Conservation (phyloP, 2,113 vertebrate genomes). For the Oreochromis tanganicae region DNA sequence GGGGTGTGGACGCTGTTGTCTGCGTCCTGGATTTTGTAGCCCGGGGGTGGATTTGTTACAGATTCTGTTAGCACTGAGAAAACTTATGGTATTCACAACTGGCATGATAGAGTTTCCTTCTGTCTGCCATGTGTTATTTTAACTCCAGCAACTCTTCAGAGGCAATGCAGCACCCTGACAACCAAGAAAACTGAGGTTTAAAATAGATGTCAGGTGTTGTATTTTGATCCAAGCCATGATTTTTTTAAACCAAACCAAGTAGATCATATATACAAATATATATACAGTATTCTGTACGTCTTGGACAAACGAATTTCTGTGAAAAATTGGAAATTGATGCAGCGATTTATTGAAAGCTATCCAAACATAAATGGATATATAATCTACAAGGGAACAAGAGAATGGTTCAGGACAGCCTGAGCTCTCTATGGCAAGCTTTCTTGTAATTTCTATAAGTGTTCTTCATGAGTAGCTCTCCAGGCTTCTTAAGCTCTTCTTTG, state of each 20-base stretch:
- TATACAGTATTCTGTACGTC: neutral
- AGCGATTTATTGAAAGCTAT: neutral
- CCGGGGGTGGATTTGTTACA: slow-evolving; percentile 43
- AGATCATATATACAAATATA: neutral
- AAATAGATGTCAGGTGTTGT: neutral
- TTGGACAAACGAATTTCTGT: neutral
- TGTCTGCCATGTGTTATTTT: slow-evolving; percentile 49
- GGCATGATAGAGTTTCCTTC: slow-evolving; percentile 49
- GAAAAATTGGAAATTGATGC: neutral
- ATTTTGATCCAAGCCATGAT: neutral
- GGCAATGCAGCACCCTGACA: neutral
- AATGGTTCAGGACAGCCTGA: neutral
- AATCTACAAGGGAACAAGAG: neutral
- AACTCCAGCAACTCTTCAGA: neutral
- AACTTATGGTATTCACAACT: slow-evolving; percentile 19
- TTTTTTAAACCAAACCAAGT: neutral
- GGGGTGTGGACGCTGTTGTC: slow-evolving; percentile 42
- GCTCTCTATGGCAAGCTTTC: too few relatives aligned
- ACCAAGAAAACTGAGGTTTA: neutral
- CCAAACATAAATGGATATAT: neutral
- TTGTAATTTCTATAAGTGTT: neutral
- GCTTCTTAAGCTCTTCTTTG: neutral
- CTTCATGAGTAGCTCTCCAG: neutral
- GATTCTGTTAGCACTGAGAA: slow-evolving; percentile 1
- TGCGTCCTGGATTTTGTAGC: slow-evolving; percentile 41